Conservation (phyloP, 2,113 vertebrate species). For the Holacanthus passer region DNA sequence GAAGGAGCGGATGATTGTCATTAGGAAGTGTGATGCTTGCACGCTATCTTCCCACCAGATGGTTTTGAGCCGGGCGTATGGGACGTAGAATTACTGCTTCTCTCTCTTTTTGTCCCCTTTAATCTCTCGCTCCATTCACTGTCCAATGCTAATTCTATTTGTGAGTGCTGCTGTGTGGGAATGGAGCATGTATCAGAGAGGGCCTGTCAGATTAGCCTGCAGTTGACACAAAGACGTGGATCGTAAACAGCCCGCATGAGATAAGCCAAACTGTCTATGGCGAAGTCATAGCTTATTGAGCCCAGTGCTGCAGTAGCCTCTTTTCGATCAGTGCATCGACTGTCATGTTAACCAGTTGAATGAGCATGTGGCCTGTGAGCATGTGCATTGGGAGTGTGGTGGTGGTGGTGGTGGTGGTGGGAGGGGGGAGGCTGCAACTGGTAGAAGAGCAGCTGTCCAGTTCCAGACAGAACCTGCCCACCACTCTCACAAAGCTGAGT, state of each 20-base stretch:
- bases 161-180: constrained; percentile 46
- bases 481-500: constrained; percentile 72
- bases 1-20: constrained; percentile 24
- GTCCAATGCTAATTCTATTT: constrained; percentile 67
- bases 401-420: not conserved
- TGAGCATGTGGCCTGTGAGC: constrained; percentile 52
- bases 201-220: constrained; percentile 64
- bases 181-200: constrained; percentile 29
- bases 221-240: constrained; percentile 50
- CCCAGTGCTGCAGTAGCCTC: constrained; percentile 13
- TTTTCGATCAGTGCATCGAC: constrained; percentile 41
- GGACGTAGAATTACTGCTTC: constrained; percentile 53
- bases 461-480: constrained; percentile 61
- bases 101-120: constrained; percentile 37
- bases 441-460: constrained; percentile 76
- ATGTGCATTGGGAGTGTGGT: constrained; percentile 30
- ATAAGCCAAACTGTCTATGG: constrained; percentile 35
- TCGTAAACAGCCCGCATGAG: constrained; percentile 18
- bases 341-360: constrained; percentile 48
- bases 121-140: constrained; percentile 57
- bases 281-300: not conserved
- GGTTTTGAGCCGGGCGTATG: constrained; percentile 30
- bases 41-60: constrained; percentile 53
- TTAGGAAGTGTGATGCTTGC: constrained; percentile 15
- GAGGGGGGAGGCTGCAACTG: constrained; percentile 27